These are phyloP conservation scores for Iselma pallidipennis DNA, from an alignment of 2,888 invertebrate genomes.

Conservation along the genomic window DNA sequence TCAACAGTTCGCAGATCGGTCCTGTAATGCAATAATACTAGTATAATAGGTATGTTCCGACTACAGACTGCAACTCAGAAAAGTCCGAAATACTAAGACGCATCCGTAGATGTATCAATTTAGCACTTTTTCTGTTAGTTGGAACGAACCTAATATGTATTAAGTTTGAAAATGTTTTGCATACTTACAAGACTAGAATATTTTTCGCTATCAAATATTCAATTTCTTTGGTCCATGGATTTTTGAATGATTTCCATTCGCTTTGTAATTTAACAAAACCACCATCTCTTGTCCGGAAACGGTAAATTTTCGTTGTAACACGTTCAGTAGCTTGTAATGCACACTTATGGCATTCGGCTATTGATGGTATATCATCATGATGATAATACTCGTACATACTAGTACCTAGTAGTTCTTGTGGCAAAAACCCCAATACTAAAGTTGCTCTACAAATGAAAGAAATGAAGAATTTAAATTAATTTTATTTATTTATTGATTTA, in stretches of 20 bases:
- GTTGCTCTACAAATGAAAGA: slow-evolving; percentile 70
- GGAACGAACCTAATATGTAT: too few species aligned
- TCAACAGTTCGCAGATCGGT: slow-evolving; percentile 59
- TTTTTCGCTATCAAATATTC: slow-evolving; percentile 90
- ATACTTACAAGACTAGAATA: slow-evolving; percentile 69
- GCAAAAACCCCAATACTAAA: slow-evolving; percentile 84
- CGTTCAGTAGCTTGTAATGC: slow-evolving; percentile 69
- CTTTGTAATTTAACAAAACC: slow-evolving; percentile 75
- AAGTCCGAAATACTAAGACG: not conserved
- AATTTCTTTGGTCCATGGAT: slow-evolving; percentile 95
- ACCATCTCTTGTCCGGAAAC: slow-evolving; percentile 80
- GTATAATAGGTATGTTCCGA: not conserved
- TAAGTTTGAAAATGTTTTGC: too few species aligned
- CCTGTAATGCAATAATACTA: slow-evolving; percentile 41
- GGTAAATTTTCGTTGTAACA: slow-evolving; percentile 72
- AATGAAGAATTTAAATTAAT: not conserved
- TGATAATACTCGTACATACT: slow-evolving; percentile 93
- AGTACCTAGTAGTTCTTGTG: slow-evolving; percentile 90
- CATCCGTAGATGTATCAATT: too few species aligned
- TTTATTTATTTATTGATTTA: not conserved
- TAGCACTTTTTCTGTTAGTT: too few species aligned
- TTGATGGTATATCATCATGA: slow-evolving; percentile 75
- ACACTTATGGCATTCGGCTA: slow-evolving; percentile 83
- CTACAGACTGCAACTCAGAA: not conserved
- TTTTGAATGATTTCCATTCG: slow-evolving; percentile 86